phyloP scores from a whole-genome alignment of 1,140 invertebrate genomes.

The Trichogramma pretiosum region DNA sequence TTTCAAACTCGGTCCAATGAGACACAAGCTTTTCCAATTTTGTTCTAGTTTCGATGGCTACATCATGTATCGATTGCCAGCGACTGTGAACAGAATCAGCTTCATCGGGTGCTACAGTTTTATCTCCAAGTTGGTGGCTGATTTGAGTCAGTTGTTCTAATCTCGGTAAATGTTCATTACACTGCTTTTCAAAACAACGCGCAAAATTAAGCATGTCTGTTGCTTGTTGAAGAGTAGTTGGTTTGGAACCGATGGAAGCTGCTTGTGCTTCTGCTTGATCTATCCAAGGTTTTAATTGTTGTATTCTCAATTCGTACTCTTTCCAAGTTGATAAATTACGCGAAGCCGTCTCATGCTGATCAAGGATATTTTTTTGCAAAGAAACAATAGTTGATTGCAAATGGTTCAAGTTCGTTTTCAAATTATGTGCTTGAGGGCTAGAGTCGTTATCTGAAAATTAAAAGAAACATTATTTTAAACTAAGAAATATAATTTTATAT shows the following conservation, averaged over 20 bases:
- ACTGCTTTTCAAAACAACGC: conserved; percentile 62
- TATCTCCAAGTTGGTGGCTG: conserved; percentile 62
- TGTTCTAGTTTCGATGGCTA: conserved; percentile 60
- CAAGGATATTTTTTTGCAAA: conserved; percentile 61
- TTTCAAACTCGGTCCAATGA: conserved; percentile 73
- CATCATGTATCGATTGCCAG: conserved; percentile 68
- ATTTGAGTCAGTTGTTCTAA: conserved; percentile 63
- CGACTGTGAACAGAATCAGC: conserved; percentile 71
- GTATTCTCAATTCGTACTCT: conserved; percentile 68
- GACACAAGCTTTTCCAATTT: conserved; percentile 70
- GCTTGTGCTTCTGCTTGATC: conserved; percentile 75
- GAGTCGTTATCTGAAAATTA: conserved; percentile 47
- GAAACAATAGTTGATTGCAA: conserved; percentile 59
- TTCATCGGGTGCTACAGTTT: conserved; percentile 67
- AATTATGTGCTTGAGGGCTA: conserved; percentile 56
- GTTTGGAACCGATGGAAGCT: conserved; percentile 58
- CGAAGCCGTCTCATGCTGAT: conserved; percentile 61
- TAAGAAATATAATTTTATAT: conserved; percentile 7
- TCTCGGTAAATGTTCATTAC: conserved; percentile 64
- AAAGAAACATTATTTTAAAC: conserved; percentile 7
- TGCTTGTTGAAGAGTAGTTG: conserved; percentile 70
- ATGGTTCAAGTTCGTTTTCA: conserved; percentile 59
- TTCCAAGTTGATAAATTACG: conserved; percentile 77
- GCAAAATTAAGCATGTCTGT: conserved; percentile 62
- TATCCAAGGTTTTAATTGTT: conserved; percentile 80